Evolutionary conservation across 35 echinoderm and acorn worm genomes (phyloP).

Genomic region (Strongylocentrotus purpuratus): DNA sequence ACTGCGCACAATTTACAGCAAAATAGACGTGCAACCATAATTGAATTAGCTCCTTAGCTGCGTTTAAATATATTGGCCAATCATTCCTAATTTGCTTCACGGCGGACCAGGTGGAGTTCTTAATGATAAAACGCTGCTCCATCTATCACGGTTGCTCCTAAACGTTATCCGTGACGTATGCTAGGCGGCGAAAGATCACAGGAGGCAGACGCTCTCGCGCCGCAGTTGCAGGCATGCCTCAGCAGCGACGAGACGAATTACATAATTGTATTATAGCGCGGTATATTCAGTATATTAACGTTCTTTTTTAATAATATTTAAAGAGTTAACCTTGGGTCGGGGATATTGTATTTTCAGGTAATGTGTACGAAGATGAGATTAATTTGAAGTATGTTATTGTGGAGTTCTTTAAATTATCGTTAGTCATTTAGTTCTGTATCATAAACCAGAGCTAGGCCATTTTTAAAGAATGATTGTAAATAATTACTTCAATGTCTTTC

Average conservation of each 20-base stretch:
- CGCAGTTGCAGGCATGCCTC: background rate
- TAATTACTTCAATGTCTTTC: too few species aligned
- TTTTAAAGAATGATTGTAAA: too few species aligned
- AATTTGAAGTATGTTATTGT: too few species aligned
- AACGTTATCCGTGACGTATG: background rate
- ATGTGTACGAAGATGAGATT: too few species aligned
- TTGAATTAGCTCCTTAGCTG: slow-evolving; percentile 16
- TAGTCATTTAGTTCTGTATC: too few species aligned
- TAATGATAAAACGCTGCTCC: background rate
- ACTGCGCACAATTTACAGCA: background rate
- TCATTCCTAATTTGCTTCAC: background rate
- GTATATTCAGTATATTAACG: background rate
- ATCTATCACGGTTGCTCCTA: slow-evolving; percentile 10
- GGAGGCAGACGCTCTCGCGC: background rate
- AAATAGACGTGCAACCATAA: background rate
- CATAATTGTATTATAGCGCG: background rate
- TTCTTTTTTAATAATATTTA: background rate
- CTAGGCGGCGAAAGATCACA: background rate
- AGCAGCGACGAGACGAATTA: background rate
- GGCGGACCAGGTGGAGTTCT: background rate
- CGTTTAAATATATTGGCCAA: slow-evolving; percentile 11
- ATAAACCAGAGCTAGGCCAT: too few species aligned
- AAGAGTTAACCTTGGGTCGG: too few species aligned
- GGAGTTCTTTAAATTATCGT: too few species aligned
- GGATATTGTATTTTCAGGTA: too few species aligned